phyloP scores from a whole-genome alignment of 2,797 vertebrate species.

The Amblyopsis hoosieri region DNA sequence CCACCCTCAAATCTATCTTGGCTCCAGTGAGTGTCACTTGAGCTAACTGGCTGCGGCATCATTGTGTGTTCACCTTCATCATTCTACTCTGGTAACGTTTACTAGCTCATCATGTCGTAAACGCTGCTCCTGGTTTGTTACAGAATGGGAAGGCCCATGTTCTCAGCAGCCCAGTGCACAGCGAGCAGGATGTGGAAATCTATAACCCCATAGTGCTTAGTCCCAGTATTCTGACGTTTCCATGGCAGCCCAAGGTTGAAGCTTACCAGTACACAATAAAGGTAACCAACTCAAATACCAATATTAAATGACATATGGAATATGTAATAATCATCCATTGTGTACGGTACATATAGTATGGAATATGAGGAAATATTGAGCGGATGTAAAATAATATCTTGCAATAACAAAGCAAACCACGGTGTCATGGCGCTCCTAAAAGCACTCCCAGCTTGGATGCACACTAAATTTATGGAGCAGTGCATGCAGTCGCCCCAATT shows the following conservation, averaged over 20 bases:
- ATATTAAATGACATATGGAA: no score
- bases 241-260: slow-evolving; percentile 93
- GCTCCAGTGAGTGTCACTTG: slow-evolving; percentile 78
- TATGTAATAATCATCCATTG: no score
- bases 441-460: no score
- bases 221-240: slow-evolving; percentile 91
- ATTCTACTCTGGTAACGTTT: not conserved
- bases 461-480: not conserved
- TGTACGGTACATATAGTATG: no score
- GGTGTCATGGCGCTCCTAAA: no score
- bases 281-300: slow-evolving; percentile 69
- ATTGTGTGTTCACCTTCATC: slow-evolving; percentile 17
- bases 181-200: slow-evolving; percentile 95
- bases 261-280: slow-evolving; percentile 91
- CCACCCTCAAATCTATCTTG: slow-evolving; percentile 84
- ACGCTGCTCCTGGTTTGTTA: slow-evolving; percentile 44
- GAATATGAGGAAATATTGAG: no score
- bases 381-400: no score
- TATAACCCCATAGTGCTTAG: slow-evolving; percentile 87
- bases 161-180: slow-evolving; percentile 83
- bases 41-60: slow-evolving; percentile 3
- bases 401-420: no score
- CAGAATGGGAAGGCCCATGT: slow-evolving; percentile 83
- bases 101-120: slow-evolving; percentile 18
- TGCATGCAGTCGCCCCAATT: not conserved